Evolutionary conservation across 2,113 vertebrate genomes (phyloP).

Genomic region (Murina feae): DNA sequence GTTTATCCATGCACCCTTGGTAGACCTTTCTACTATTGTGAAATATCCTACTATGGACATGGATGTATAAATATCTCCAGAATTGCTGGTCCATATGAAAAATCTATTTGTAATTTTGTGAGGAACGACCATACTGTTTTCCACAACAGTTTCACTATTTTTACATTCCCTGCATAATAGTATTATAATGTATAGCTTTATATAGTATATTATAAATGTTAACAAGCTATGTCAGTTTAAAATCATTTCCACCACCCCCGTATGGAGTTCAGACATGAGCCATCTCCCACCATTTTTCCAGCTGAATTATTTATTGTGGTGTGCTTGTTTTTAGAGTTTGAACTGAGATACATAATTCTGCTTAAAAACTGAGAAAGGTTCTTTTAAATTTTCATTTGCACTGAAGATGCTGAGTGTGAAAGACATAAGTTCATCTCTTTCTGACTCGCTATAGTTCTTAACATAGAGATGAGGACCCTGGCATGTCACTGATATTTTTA

Average conservation of each 20-base stretch:
- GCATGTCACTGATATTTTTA: conserved; percentile 72
- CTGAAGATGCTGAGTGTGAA: conserved; percentile 35
- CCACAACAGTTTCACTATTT: background rate
- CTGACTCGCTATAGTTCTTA: conserved; percentile 36
- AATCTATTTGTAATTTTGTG: background rate
- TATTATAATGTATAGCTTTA: background rate
- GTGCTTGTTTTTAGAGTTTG: background rate
- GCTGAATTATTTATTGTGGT: background rate
- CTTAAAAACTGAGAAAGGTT: conserved; percentile 17
- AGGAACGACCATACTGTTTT: background rate
- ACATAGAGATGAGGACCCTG: conserved; percentile 52
- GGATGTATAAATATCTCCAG: background rate
- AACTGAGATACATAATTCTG: conserved; percentile 4
- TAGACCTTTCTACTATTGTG: background rate
- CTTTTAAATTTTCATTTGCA: conserved; percentile 51
- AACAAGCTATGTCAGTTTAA: background rate
- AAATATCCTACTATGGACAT: background rate
- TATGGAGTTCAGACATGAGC: background rate
- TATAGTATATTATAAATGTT: background rate
- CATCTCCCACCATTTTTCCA: background rate
- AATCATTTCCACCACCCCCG: background rate
- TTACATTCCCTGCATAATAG: background rate
- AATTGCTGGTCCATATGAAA: background rate
- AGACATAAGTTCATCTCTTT: conserved; percentile 45
- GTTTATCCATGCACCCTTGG: background rate